These are phyloP conservation scores for Tortricodes alternella DNA, from an alignment of 2,888 invertebrate species.

Conservation along the genomic window DNA sequence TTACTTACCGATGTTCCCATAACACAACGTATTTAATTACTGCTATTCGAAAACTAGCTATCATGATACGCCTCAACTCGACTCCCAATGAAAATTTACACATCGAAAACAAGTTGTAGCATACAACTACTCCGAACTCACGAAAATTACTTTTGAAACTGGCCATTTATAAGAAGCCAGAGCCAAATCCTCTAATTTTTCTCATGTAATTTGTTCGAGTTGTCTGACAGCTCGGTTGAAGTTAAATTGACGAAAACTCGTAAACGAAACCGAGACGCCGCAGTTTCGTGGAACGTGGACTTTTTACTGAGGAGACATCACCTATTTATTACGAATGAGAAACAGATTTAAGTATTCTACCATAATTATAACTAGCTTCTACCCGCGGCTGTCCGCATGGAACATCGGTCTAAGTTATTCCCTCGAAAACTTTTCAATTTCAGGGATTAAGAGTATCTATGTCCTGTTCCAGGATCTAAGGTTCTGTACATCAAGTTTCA, in stretches of 20 bases:
- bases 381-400: no score
- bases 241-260: conserved; percentile 28
- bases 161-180: conserved; percentile 24
- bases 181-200: conserved; percentile 26
- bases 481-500: no score
- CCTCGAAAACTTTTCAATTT: no score
- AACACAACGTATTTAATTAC: conserved; percentile 17
- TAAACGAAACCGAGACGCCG: conserved; percentile 13
- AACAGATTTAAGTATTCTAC: neutral
- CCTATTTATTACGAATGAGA: neutral
- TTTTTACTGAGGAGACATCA: neutral
- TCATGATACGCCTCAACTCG: neutral
- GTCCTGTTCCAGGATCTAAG: no score
- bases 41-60: conserved; percentile 9
- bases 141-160: conserved; percentile 20
- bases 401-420: no score
- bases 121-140: neutral
- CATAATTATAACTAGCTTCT: no score
- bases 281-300: neutral
- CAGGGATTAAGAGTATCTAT: no score
- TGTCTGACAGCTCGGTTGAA: conserved; percentile 24
- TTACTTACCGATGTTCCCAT: neutral
- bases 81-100: no score
- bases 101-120: conserved; percentile 1
- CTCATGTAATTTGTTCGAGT: conserved; percentile 24